phyloP scores from a whole-genome alignment of 2,113 vertebrate genomes.

The Furnarius figulus region DNA sequence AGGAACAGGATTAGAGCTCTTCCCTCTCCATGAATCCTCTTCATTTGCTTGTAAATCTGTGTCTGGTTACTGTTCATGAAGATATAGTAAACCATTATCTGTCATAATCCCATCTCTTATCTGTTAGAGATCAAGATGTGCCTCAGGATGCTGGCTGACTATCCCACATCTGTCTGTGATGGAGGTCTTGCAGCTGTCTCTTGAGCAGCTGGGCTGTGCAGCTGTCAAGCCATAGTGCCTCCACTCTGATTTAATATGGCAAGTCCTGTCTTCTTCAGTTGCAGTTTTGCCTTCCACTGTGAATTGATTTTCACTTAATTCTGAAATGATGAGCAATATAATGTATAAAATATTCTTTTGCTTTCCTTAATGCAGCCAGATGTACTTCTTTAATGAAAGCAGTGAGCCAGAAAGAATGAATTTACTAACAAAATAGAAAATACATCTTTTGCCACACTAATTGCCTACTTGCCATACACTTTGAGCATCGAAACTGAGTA shows the following conservation, averaged over 20 bases:
- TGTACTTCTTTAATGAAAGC: neutral
- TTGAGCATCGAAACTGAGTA: neutral
- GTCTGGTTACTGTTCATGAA: neutral
- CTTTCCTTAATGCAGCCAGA: neutral
- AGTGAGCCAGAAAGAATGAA: neutral
- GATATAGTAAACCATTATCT: neutral
- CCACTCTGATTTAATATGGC: neutral
- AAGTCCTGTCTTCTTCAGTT: neutral
- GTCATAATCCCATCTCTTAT: neutral
- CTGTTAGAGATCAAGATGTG: neutral
- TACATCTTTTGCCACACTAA: neutral
- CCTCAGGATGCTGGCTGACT: neutral
- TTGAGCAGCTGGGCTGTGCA: neutral
- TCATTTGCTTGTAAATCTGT: neutral
- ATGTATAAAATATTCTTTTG: neutral
- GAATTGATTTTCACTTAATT: neutral
- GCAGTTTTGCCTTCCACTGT: neutral
- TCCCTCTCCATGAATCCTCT: neutral
- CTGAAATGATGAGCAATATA: neutral
- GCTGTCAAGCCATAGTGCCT: neutral
- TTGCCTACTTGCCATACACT: neutral
- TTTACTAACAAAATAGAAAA: neutral
- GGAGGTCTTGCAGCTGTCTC: neutral
- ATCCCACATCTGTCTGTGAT: conserved; percentile 4
- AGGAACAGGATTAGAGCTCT: neutral